Percentiles rank a stretch among this genome's conserved stretches.
Evolutionary conservation across 64 coral and sea anemone species (phyloP).

Genomic region (Actinia equina): DNA sequence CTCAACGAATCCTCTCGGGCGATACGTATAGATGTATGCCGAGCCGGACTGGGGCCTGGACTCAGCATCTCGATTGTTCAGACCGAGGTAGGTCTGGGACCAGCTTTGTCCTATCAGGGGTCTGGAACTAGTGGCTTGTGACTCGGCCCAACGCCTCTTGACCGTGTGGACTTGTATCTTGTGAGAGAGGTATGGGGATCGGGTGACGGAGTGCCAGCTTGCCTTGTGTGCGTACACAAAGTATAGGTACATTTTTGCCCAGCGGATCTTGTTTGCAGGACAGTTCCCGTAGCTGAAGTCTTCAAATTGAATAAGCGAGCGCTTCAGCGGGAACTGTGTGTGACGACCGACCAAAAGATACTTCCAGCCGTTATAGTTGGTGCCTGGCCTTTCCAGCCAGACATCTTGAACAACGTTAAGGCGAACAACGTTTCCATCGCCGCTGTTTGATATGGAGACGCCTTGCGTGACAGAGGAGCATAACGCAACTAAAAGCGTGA

Average conservation of each 20-base stretch:
- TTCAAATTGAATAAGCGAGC: slow-evolving; percentile 69
- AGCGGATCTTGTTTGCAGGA: not conserved
- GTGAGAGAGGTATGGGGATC: slow-evolving; percentile 2
- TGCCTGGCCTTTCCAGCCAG: not conserved
- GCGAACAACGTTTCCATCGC: slow-evolving; percentile 20
- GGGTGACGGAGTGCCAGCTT: slow-evolving; percentile 1
- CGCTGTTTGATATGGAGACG: not conserved
- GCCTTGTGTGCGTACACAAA: slow-evolving; percentile 41
- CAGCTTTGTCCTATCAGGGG: not conserved
- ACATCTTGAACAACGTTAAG: slow-evolving; percentile 51
- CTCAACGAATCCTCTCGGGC: slow-evolving; percentile 62
- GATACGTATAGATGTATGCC: slow-evolving; percentile 33
- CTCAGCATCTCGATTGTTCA: slow-evolving; percentile 55
- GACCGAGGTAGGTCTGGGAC: slow-evolving; percentile 29
- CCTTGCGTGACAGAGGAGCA: not conserved
- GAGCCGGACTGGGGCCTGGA: slow-evolving; percentile 17
- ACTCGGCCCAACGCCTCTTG: slow-evolving; percentile 20
- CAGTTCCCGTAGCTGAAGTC: not conserved
- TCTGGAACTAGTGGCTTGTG: slow-evolving; percentile 1
- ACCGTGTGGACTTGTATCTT: slow-evolving; percentile 23
- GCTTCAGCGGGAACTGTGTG: slow-evolving; percentile 50
- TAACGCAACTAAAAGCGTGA: not conserved
- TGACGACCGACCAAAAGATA: slow-evolving; percentile 30
- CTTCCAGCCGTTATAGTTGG: slow-evolving; percentile 10
- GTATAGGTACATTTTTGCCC: slow-evolving; percentile 38